Evolutionary conservation across 2,113 vertebrate genomes (phyloP), one percentile per base, ranked within the genome.

Genomic region (Tichodroma muraria): DNA sequence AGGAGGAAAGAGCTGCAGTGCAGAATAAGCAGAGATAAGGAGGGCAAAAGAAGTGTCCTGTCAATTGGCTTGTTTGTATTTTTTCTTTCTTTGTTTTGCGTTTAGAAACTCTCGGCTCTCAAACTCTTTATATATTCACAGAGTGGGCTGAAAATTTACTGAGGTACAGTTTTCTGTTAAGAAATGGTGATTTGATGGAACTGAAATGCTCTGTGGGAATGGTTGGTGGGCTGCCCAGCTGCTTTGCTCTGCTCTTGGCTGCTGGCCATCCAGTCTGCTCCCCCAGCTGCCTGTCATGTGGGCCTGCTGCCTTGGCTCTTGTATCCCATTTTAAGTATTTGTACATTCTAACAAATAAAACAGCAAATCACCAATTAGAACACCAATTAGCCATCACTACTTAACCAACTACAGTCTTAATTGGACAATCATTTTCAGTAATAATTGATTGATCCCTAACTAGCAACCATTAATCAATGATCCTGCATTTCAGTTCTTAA

Each of bases 171-270:
- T 61, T 94, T 92, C 52, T 80, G 31, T 68, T 68, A 40, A 91
- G 82, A 90, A 81, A 83, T 35, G 59, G 38, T 91, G 60, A 86
- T 95, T 81, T 90, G 88, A 75, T 94, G 88, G 72, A 80, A 86
- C 90, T 63, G 76, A 85, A 80, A 50, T 77, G 27, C 31, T 90
- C 87, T 49, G 93, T 91, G 91, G 91, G 94, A 89, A 93, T 91
- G 91, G 94, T 69, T 97, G 96, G 95, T 96, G 95, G 95, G 95
- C 93, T 97, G 95, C 93, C 93, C 94, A 93, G 94, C 93, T 95
- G 96, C 94, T 90, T 80, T 83, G 94, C 95, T 92, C 71, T 60
- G 64, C 85, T 93, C 80, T 95, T 96, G 96, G 94, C 93, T 93
- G 81, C 76, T 95, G 94, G 95, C 95, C 93, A 93, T 89, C 76